Percentiles rank a stretch among this genome's conserved stretches.
Conservation (phyloP, 2,113 vertebrate species). For the Rissa tridactyla region DNA sequence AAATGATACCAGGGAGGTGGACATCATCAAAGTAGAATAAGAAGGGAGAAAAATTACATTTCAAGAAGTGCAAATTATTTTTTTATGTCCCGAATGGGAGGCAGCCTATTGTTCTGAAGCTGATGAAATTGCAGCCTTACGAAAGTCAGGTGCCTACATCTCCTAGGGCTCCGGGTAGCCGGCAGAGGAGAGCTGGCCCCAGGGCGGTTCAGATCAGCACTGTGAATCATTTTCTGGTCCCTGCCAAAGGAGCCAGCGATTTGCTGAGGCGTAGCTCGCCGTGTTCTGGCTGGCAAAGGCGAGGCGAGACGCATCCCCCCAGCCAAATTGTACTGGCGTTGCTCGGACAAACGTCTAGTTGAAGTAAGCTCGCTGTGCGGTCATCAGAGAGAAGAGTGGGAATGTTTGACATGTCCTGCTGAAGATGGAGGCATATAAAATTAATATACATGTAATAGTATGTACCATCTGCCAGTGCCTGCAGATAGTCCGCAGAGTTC, state of each 20-base stretch:
- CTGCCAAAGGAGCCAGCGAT: not conserved
- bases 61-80: not conserved
- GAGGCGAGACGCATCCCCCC: not conserved
- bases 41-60: not conserved
- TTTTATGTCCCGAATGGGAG: not conserved
- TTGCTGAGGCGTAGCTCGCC: not conserved
- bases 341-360: not conserved
- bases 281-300: not conserved
- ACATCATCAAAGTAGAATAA: not conserved
- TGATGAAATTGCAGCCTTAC: not conserved
- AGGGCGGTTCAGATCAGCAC: not conserved
- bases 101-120: not conserved
- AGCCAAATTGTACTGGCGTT: fast-evolving
- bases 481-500: not conserved
- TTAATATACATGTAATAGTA: not conserved
- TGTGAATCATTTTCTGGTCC: not conserved
- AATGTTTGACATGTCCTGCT: not conserved
- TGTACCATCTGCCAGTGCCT: not conserved
- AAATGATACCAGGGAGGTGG: not conserved
- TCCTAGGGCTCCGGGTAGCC: not conserved
- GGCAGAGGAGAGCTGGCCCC: not conserved
- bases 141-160: not conserved
- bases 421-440: not conserved
- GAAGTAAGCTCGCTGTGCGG: not conserved
- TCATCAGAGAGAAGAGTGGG: not conserved